Evolutionary conservation across 1,140 invertebrate genomes (phyloP).

Genomic region (Pemphigus obesinymphae): DNA sequence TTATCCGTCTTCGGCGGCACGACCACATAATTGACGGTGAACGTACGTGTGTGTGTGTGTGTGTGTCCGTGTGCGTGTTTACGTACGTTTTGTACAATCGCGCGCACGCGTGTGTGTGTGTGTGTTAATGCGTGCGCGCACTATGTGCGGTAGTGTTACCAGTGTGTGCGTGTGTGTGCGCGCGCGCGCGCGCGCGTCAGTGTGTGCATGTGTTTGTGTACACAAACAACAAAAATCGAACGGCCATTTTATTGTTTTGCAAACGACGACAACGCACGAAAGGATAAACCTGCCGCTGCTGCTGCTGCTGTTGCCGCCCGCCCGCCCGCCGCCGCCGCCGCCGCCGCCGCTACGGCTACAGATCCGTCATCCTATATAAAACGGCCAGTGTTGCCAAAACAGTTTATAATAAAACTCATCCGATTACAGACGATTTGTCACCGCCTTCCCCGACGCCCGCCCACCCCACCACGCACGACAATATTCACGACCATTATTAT

Average conservation of each 20-base stretch:
- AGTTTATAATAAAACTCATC: conserved; percentile 36
- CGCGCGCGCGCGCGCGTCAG: not conserved
- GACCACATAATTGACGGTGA: conserved; percentile 23
- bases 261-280: conserved; percentile 40
- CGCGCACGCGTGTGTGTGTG: not conserved
- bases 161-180: not conserved
- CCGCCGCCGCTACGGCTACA: conserved; percentile 19
- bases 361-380: conserved; percentile 39
- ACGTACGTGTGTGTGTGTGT: not conserved
- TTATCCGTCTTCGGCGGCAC: conserved; percentile 28
- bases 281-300: conserved; percentile 36
- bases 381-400: conserved; percentile 40
- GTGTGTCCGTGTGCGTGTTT: not conserved
- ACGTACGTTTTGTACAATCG: not conserved
- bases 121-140: no score
- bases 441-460: not conserved
- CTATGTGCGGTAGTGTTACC: not conserved
- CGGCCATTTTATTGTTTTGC: conserved; percentile 42
- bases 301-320: not conserved
- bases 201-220: not conserved
- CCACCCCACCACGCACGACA: no score
- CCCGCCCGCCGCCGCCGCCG: not conserved
- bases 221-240: conserved; percentile 41
- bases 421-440: conserved; percentile 28
- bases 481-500: no score